Evolutionary conservation across 2,888 invertebrate genomes (phyloP).

Genomic region (Octonoba sinensis): DNA sequence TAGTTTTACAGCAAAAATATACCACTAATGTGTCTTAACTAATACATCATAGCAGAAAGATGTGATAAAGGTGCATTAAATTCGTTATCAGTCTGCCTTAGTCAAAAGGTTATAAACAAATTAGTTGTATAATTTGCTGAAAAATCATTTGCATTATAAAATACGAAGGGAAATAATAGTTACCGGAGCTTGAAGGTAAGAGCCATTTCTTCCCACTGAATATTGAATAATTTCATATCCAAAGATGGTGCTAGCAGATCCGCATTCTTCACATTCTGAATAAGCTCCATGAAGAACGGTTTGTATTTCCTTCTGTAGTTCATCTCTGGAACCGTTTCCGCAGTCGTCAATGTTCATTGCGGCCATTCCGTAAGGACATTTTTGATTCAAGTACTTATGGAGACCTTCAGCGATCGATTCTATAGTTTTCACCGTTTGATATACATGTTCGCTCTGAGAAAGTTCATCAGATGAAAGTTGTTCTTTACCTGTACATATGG

Average conservation of each 20-base stretch:
- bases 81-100: no score
- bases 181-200: constrained; percentile 33
- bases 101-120: no score
- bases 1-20: no score
- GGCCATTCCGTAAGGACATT: constrained; percentile 68
- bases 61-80: no score
- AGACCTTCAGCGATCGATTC: constrained; percentile 71
- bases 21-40: no score
- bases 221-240: constrained; percentile 57
- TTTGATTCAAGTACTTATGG: constrained; percentile 67
- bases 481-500: constrained; percentile 69
- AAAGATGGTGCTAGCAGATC: constrained; percentile 30
- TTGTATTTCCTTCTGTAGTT: constrained; percentile 51
- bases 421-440: constrained; percentile 70
- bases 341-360: constrained; percentile 63
- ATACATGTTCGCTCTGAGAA: constrained; percentile 69
- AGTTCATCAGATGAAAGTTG: constrained; percentile 66
- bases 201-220: constrained; percentile 23
- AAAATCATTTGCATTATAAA: background rate
- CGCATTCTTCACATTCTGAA: constrained; percentile 54
- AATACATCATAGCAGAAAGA: no score
- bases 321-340: constrained; percentile 35
- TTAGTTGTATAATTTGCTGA: background rate
- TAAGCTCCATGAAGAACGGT: constrained; percentile 33
- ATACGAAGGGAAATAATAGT: background rate